A percentile compares a stretch with the other conserved stretches of the same genome.
Evolutionary conservation across 2,113 vertebrate genomes (phyloP).

Genomic region (Steatornis caripensis): DNA sequence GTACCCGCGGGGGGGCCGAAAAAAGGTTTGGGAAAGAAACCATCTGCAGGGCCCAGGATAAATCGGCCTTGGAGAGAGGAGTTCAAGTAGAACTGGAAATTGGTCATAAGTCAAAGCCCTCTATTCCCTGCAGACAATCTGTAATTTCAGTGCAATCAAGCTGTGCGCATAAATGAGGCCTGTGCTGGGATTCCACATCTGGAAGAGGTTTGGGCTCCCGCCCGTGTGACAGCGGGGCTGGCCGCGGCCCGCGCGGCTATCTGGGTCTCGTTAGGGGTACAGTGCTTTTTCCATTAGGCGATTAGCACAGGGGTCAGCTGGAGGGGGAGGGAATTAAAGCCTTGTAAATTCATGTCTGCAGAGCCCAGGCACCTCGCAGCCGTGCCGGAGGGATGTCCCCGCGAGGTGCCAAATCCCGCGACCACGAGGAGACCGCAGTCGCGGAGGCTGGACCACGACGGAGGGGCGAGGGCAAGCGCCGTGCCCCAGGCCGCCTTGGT

Average conservation of each 20-base stretch:
- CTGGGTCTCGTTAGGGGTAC: not conserved
- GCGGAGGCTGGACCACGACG: not conserved
- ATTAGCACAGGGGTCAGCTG: constrained; percentile 14
- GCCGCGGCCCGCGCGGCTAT: not conserved
- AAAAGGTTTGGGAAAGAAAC: not conserved
- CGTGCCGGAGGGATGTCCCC: rapidly evolving
- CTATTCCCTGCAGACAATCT: constrained; percentile 61
- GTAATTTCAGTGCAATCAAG: constrained; percentile 65
- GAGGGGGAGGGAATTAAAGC: constrained; percentile 6
- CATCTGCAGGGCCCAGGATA: not conserved
- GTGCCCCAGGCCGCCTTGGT: not conserved
- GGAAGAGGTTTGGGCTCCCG: constrained; percentile 66
- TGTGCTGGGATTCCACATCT: constrained; percentile 65
- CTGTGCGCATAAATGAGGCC: constrained; percentile 64
- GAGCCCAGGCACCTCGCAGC: not conserved
- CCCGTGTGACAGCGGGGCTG: constrained; percentile 51
- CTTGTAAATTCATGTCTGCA: not conserved
- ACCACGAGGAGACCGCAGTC: rapidly evolving
- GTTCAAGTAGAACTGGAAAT: constrained; percentile 63
- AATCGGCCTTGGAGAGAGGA: not conserved
- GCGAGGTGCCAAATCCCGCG: not conserved
- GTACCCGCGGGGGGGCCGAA: too few species aligned
- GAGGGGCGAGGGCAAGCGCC: not conserved
- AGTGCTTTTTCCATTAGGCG: constrained; percentile 28
- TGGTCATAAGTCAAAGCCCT: constrained; percentile 61